Base-by-base conservation (phyloP, 2,888 invertebrate species). In the Cotesia congregata region DNA sequence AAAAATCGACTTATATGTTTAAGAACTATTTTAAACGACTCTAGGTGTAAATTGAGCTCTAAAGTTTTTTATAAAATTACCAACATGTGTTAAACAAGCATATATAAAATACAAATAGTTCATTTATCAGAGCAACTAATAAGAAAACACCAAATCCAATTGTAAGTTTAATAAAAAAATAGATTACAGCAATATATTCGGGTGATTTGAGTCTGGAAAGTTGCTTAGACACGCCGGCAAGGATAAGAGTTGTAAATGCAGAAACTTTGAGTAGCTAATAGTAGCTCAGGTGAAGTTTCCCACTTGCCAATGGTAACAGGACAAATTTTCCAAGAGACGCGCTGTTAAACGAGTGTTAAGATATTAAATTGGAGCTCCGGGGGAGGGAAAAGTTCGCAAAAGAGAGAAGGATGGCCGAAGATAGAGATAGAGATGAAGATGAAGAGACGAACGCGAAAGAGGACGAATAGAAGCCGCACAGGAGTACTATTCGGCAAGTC, bases 321-420 rank as follows among this genome's bases (percentile, higher is more conserved):
- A 78, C 82, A 83, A 84, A 83, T 85, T 84, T 84, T 83, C 81
- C 79, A 82, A 82, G 80, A 82, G 82, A 81, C 17, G 64, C 20
- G 38, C 59, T 72, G 83, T 83, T 85, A 85, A 86, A 85, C 83
- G 83, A 82, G 82, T 84, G 84, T 86, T 85, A 84, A 86, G 85
- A 86, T 86, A 86, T 86, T 86, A 86, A 86, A 85, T 85, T 83
- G 82, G 80, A 83, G 71, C 83, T 77, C 82, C 78, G 83, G 78
- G 74, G 17, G 65, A 65, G 12, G 12, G 1, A 50, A 50, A 50
- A 50, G 50, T 50, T 50, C 12, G 4, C 7, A 50, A 9, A 50
- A 50, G 50, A 50, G 12, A 50, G 50, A 50, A 7, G 9, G 50
- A 50, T 7, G 69, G 67, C 17, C 30, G 17, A 62, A 69, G 59